Evolutionary conservation across 2,113 vertebrate genomes (phyloP), one percentile per base, ranked within the genome.

Genomic region (Amphiprion percula): DNA sequence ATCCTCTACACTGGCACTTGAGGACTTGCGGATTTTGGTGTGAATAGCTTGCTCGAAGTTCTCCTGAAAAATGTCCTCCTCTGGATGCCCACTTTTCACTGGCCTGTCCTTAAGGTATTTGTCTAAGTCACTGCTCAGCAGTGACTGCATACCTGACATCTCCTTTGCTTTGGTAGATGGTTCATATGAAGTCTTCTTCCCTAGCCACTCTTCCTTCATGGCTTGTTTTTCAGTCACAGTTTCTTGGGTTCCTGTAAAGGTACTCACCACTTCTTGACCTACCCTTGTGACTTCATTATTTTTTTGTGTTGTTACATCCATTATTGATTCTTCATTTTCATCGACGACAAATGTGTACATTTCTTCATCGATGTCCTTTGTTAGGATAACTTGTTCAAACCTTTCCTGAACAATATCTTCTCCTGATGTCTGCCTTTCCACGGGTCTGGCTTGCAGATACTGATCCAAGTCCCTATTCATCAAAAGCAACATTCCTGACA

Each of bases 81-180:
- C 83, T 70, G 59, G 76, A 67, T 66, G 64, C 19, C 68, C 77
- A 4, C 58, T 68, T 46, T 81, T 60, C n/a, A 73, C 24, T 0
- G 77, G 71, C 5, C 50, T 93, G 63, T 90, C 79, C 68, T 87
- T 44, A 11, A 84, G 30, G 0, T 75, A 77, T 0, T 89, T 60
- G 33, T 94, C 93, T 14, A 95, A 88, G 72, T 96, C 94, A 68
- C 90, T 74, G 5, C 69, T 66, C 9, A 95, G 94, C 74, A 94
- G 84, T 65, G 92, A 93, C 33, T 92, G 76, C 64, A 91, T 88
- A 49, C 94, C 96, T 41, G 87, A 60, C 10, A 83, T 7, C 0
- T 95, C 93, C 28, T 72, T 86, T n/a, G 52, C 49, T 74, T 78
- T 80, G 70, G 90, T 72, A 67, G 59, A 72, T 3, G 19, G 72